Evolutionary conservation across 2,113 vertebrate genomes (phyloP).

Genomic region (Psophia crepitans): DNA sequence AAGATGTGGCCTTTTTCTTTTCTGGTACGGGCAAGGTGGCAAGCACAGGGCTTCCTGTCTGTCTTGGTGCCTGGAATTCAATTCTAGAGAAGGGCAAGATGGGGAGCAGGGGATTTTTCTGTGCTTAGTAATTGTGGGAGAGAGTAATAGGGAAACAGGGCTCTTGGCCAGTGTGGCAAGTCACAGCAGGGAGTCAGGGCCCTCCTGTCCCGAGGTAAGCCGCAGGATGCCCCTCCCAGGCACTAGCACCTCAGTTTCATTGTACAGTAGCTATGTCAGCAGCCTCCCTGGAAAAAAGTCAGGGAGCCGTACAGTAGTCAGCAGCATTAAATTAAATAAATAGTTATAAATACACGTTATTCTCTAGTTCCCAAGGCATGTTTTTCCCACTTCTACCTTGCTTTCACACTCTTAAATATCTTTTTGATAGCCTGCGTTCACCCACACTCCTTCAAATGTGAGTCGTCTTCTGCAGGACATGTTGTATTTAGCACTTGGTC

Average conservation of each 20-base stretch:
- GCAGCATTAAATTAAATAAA: conserved; percentile 58
- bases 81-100: neutral
- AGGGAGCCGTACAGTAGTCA: conserved; percentile 51
- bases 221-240: neutral
- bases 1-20: neutral
- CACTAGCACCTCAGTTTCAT: conserved; percentile 15
- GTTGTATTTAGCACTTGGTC: neutral
- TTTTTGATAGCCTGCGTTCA: neutral
- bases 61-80: neutral
- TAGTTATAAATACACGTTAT: neutral
- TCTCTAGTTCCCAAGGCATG: neutral
- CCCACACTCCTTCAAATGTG: neutral
- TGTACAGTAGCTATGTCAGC: conserved; percentile 14
- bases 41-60: neutral
- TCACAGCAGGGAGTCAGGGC: neutral
- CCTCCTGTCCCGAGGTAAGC: neutral
- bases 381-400: neutral
- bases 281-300: neutral
- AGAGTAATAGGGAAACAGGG: neutral
- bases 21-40: neutral
- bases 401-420: neutral
- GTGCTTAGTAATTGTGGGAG: neutral
- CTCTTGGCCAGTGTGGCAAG: neutral
- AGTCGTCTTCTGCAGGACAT: accelerated
- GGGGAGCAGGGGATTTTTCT: neutral